A percentile compares a stretch with the other conserved stretches of the same genome.
Evolutionary conservation across 2,888 invertebrate genomes (phyloP).

Genomic region (Clivina fossor): DNA sequence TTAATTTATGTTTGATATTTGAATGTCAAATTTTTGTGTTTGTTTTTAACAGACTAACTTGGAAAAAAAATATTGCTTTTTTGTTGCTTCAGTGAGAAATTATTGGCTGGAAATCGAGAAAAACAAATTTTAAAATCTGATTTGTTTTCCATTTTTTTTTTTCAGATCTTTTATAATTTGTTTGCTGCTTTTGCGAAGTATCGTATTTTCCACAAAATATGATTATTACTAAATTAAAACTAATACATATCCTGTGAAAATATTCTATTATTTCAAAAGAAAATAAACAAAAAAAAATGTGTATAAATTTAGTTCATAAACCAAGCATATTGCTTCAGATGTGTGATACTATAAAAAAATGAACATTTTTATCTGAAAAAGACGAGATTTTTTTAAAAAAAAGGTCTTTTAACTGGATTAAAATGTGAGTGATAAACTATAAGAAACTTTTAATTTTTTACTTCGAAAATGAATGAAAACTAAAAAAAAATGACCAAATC

Average conservation of each 20-base stretch:
- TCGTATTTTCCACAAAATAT: not conserved
- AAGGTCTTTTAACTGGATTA: constrained; percentile 19
- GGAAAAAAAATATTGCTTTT: too few relatives aligned
- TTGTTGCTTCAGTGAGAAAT: too few relatives aligned
- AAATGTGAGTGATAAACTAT: constrained; percentile 30
- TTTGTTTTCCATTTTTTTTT: too few relatives aligned
- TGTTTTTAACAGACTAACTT: too few relatives aligned
- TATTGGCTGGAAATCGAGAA: too few relatives aligned
- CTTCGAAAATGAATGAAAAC: constrained; percentile 1
- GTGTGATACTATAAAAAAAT: constrained; percentile 33
- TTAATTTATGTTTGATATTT: too few relatives aligned
- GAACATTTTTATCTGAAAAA: constrained; percentile 28
- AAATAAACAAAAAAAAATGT: constrained; percentile 1
- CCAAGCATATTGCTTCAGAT: constrained; percentile 15
- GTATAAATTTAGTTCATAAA: constrained; percentile 20
- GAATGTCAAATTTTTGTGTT: too few relatives aligned
- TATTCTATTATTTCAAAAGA: too few relatives aligned
- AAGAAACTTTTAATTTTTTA: constrained; percentile 29
- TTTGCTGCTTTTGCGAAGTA: constrained; percentile 19
- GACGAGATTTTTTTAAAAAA: not conserved
- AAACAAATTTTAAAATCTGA: too few relatives aligned
- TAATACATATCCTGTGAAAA: not conserved
- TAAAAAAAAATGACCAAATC: constrained; percentile 38
- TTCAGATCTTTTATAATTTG: constrained; percentile 13
- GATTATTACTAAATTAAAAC: too few relatives aligned